phyloP scores from a whole-genome alignment of 2,888 invertebrate species.

The Pterostichus madidus region DNA sequence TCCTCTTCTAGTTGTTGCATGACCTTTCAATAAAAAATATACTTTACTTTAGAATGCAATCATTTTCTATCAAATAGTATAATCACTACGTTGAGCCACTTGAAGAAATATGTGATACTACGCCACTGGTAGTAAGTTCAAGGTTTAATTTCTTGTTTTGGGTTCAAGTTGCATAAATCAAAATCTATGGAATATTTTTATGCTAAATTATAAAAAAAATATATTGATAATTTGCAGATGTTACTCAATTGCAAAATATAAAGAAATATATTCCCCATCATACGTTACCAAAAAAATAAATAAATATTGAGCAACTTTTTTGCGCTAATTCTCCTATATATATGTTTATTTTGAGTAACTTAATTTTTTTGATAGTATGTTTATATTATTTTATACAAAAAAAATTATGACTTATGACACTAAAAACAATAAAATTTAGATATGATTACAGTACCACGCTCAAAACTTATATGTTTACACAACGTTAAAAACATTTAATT shows the following conservation, averaged over 20 bases:
- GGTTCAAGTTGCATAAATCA: no score
- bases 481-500: background rate
- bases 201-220: background rate
- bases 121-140: background rate
- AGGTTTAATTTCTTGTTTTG: conserved; percentile 4
- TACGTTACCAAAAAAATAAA: no score
- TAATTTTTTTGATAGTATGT: background rate
- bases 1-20: conserved; percentile 92
- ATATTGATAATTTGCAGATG: background rate
- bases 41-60: conserved; percentile 37
- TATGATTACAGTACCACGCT: background rate
- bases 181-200: no score
- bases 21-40: conserved; percentile 79
- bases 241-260: background rate
- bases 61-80: conserved; percentile 66
- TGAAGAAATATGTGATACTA: background rate
- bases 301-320: no score
- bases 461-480: background rate
- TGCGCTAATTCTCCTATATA: background rate
- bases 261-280: background rate
- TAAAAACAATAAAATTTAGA: conserved; percentile 1
- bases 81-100: conserved; percentile 10
- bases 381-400: background rate
- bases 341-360: background rate
- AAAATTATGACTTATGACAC: background rate